Percentiles rank a stretch among this genome's conserved stretches.
These are phyloP conservation scores for Heterohyrax brucei DNA, from an alignment of 2,797 vertebrate genomes.

Conservation along the genomic window DNA sequence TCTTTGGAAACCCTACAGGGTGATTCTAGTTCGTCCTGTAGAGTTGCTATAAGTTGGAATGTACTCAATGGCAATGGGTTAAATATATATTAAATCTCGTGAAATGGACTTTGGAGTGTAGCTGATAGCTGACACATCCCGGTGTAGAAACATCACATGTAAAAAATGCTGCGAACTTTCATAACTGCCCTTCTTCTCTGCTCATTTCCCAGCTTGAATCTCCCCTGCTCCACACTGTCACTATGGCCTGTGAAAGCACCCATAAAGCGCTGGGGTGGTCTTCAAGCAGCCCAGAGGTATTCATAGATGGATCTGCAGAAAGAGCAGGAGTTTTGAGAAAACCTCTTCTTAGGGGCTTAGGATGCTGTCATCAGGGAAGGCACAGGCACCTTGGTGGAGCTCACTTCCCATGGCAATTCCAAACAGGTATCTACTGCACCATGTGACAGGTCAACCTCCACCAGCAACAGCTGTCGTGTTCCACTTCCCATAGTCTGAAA, in stretches of 20 bases:
- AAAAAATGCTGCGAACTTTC: neutral
- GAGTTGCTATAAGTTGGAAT: too few relatives aligned
- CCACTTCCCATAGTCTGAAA: neutral
- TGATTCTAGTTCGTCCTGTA: too few relatives aligned
- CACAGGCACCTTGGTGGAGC: accelerated
- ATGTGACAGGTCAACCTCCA: neutral
- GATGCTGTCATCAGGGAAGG: neutral
- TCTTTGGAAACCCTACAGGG: too few relatives aligned
- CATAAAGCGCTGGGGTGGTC: accelerated
- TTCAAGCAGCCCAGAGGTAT: accelerated
- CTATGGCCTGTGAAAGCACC: accelerated
- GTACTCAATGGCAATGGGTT: too few relatives aligned
- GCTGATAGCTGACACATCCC: accelerated
- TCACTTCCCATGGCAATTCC: neutral
- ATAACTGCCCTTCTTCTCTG: neutral
- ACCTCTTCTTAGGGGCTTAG: neutral
- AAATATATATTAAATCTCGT: neutral
- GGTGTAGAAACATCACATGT: accelerated
- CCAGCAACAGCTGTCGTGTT: accelerated
- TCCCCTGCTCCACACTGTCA: accelerated
- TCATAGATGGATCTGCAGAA: accelerated
- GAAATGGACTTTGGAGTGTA: neutral
- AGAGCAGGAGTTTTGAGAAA: accelerated
- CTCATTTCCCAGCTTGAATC: neutral
- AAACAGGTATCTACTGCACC: neutral